Evolutionary conservation across 1,140 invertebrate species (phyloP), one percentile per base, ranked within the genome.

Genomic region (Megathymus violae): DNA sequence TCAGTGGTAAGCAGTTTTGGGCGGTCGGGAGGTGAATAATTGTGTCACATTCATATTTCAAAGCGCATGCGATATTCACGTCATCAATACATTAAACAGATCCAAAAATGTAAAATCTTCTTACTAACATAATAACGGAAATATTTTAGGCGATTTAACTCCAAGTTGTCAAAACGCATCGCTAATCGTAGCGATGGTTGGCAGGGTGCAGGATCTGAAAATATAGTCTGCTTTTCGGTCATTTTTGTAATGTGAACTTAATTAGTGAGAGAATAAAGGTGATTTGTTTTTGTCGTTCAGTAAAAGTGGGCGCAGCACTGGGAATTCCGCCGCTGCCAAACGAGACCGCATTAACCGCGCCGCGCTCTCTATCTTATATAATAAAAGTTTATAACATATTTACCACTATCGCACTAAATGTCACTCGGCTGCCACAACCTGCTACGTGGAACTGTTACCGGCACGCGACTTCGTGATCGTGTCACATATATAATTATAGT

Each of bases 351-450:
- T 58, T 27, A 54, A 44, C 40, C 25, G 22, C 52, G 52, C 13
- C 51, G 22, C 40, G 40, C 52, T 41, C 52, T 44, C 52, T 58
- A 44, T 58, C 52, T 58, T 58, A 58, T 40, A 15, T 56, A 56
- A 58, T 58, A 58, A 58, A 58, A 58, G 25, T 58, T 58, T 58
- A 58, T 58, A 58, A 58, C 52, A 58, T 58, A 58, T 58, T 46
- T 46, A 58, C 46, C 22, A 31, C 17, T 48, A 22, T 22, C 44
- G 19, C 7, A 19, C 44, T 47, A 47, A 47, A 47, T 47, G 44
- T 54, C 50, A 54, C 50, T 54, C 19, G 50, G 40, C 22, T 19
- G 50, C 50, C 22, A 16, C n/a, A 40, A 9, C 7, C 34, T 14
- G 16, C 38, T 40, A 40, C 50, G 36, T 52, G 16, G 31, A 38